Evolutionary conservation across 2,888 invertebrate genomes (phyloP).

Genomic region (Tiliacea aurago): DNA sequence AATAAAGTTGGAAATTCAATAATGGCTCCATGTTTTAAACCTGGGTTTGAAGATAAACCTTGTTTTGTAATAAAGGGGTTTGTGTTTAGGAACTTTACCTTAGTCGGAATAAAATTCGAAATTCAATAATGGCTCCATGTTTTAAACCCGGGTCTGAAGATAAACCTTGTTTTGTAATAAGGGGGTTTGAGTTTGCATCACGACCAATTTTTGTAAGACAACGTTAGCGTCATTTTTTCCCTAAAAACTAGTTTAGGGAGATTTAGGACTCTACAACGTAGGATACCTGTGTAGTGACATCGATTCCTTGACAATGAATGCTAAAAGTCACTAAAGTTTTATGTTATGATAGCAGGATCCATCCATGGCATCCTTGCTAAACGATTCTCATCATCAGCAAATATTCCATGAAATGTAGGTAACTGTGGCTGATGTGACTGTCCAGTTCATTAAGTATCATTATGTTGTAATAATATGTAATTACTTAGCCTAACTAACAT

Average conservation of each 20-base stretch:
- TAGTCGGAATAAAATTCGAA: too few relatives aligned
- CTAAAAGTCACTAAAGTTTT: neutral
- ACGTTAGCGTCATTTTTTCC: neutral
- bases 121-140: too few relatives aligned
- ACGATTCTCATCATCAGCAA: neutral
- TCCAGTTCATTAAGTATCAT: neutral
- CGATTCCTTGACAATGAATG: neutral
- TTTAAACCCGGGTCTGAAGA: too few relatives aligned
- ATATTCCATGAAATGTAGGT: neutral
- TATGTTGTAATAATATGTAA: slow-evolving; percentile 4
- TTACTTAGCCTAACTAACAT: slow-evolving; percentile 13
- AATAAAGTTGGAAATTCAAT: too few relatives aligned
- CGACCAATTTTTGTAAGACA: neutral
- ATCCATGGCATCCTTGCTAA: neutral
- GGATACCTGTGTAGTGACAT: neutral
- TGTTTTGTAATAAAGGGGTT: too few relatives aligned
- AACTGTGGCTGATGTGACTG: neutral
- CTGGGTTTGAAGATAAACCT: too few relatives aligned
- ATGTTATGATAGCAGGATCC: neutral
- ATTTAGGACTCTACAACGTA: neutral
- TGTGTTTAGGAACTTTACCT: too few relatives aligned
- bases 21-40: too few relatives aligned
- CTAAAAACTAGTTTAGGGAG: neutral
- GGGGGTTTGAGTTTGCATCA: neutral
- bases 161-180: too few relatives aligned